Percentiles rank a stretch among this genome's conserved stretches.
These are phyloP conservation scores for Trematocara stigmaticum DNA, from an alignment of 2,113 vertebrate species.

Conservation along the genomic window DNA sequence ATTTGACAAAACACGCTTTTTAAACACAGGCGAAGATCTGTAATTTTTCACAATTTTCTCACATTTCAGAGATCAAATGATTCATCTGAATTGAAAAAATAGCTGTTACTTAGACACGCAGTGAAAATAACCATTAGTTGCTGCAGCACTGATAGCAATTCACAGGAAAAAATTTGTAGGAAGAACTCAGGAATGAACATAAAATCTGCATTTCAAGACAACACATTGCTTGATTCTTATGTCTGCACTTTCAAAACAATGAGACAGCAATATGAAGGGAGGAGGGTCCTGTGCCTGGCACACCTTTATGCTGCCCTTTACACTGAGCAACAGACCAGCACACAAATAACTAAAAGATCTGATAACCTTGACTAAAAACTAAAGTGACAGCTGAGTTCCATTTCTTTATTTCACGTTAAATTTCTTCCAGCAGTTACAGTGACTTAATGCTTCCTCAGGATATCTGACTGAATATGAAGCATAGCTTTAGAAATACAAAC, in stretches of 20 bases:
- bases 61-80: neutral
- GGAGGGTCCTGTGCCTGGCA: neutral
- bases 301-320: neutral
- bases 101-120: neutral
- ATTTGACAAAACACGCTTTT: neutral
- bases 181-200: neutral
- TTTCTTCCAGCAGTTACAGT: neutral
- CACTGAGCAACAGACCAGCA: neutral
- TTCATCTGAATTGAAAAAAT: neutral
- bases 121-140: neutral
- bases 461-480: neutral
- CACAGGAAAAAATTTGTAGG: neutral
- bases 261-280: neutral
- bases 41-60: neutral
- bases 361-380: neutral
- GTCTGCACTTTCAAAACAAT: neutral
- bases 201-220: neutral
- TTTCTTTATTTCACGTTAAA: neutral
- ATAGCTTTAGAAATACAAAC: neutral
- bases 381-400: neutral
- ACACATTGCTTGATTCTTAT: neutral
- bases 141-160: neutral
- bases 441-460: neutral
- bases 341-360: neutral
- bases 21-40: neutral